Evolutionary conservation across 2,888 invertebrate species (phyloP), one percentile per base, ranked within the genome.

Genomic region (Erebia aethiops): DNA sequence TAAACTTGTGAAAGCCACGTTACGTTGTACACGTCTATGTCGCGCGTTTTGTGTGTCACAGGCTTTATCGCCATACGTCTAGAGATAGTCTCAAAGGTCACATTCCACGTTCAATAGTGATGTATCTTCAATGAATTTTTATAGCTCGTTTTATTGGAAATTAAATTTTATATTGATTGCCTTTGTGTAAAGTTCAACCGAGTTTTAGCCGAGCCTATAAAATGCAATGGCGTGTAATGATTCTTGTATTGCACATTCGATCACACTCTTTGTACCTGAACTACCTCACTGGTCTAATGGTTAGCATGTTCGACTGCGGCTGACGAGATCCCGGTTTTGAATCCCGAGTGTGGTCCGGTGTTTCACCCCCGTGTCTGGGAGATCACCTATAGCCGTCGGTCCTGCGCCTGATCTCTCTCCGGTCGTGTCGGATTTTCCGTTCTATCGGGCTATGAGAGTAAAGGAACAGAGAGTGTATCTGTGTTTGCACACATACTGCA

Each of bases 91-190:
- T 16, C 58, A 74, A 74, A 74, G 74, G 74, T 73, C 67, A 71
- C 18, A 74, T 74, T 71, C 74, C 69, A 73, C 21, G 35, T 54
- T 61, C 21, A 49, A 54, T 54, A 69, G 16, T 21, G 51, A 66
- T 60, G 16, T 14, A 57, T 70, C 74, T 72, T 72, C 66, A 61
- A 70, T 72, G 10, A 70, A 51, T 61, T 75, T 67, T 71, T 71
- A 71, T 67, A 8, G 51, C 62, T 54, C 9, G 18, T 8, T 46
- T 68, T 68, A 67, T 67, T 35, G 35, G 10, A 1, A 58, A 49
- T 67, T 63, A 70, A 51, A 61, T 66, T 67, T 73, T 43, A 69
- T 64, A 52, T 8, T 69, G 13, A 64, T 70, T 65, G 26, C 52
- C 51, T 51, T 43, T 62, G 26, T 18, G 62, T 16, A 62, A 43